Evolutionary conservation across 2,888 invertebrate species (phyloP).

Genomic region (Spodoptera picta): DNA sequence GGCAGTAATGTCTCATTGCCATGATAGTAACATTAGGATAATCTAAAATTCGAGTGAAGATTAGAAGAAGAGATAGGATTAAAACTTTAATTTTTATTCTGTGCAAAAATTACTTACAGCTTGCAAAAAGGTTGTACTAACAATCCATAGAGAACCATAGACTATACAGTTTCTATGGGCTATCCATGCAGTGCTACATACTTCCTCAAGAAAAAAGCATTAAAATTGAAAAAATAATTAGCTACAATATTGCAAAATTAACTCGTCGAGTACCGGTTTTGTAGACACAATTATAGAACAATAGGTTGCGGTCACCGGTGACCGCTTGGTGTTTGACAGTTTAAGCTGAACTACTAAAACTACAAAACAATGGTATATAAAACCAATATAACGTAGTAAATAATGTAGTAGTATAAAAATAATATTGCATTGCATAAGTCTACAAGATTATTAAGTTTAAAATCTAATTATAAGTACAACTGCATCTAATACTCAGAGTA

Average conservation of each 20-base stretch:
- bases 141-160: too few species aligned
- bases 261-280: too few species aligned
- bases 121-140: too few species aligned
- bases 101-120: constrained; percentile 9
- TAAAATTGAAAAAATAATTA: constrained; percentile 5
- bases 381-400: too few species aligned
- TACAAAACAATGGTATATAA: constrained; percentile 18
- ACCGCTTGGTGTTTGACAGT: too few species aligned
- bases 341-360: constrained; percentile 25
- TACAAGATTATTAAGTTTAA: not conserved
- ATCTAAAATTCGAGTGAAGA: constrained; percentile 28
- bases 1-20: constrained; percentile 57
- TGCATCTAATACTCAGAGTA: constrained; percentile 42
- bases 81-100: constrained; percentile 3
- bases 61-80: constrained; percentile 30
- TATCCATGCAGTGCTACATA: too few species aligned
- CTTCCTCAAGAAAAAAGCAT: constrained; percentile 6
- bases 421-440: constrained; percentile 2
- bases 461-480: constrained; percentile 6
- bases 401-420: not conserved
- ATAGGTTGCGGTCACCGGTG: too few species aligned
- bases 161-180: too few species aligned
- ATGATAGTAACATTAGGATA: constrained; percentile 30
- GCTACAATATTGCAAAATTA: constrained; percentile 33
- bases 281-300: too few species aligned